Conservation (phyloP, 1,140 invertebrate genomes). For the Pentalonia nigronervosa region DNA sequence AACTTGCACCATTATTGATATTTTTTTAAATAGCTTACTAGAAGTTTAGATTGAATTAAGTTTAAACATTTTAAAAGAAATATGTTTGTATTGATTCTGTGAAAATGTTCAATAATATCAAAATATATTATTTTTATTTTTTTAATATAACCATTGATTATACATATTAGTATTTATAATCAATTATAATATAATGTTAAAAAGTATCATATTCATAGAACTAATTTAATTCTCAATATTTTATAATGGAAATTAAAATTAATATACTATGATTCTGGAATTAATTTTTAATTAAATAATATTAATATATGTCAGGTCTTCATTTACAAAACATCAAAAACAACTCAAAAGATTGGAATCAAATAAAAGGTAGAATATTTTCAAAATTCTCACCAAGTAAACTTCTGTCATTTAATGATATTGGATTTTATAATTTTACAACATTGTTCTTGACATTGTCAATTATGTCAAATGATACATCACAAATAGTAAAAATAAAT, state of each 20-base stretch:
- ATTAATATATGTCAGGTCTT: conserved; percentile 3
- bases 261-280: neutral
- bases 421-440: conserved; percentile 54
- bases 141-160: too few relatives aligned
- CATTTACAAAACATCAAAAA: conserved; percentile 45
- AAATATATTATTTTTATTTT: too few relatives aligned
- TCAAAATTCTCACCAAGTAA: conserved; percentile 51
- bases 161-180: too few relatives aligned
- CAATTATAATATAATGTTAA: neutral
- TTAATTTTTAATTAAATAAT: neutral
- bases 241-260: neutral
- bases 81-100: neutral
- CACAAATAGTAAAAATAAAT: conserved; percentile 33
- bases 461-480: conserved; percentile 49
- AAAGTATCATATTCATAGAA: neutral
- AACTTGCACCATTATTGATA: neutral
- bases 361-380: conserved; percentile 55
- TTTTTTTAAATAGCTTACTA: neutral
- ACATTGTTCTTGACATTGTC: conserved; percentile 46
- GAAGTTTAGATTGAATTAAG: neutral
- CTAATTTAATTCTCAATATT: neutral
- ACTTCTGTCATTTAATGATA: conserved; percentile 44
- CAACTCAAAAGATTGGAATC: conserved; percentile 55
- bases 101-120: neutral
- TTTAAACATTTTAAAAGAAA: neutral